Base-by-base conservation (phyloP, 1,140 invertebrate species). In the Trachymyrmex septentrionalis region DNA sequence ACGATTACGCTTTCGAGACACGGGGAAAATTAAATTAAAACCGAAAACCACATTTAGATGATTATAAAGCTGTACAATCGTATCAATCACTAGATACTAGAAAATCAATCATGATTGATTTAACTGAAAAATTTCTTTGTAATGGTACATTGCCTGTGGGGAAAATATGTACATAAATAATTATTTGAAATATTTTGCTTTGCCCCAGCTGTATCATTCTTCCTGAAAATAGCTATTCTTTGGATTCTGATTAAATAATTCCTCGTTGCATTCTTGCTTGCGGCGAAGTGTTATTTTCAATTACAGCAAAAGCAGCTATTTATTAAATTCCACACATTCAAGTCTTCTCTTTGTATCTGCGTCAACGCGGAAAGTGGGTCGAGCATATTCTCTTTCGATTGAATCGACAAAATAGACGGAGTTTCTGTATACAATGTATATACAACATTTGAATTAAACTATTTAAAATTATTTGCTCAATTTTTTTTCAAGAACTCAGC, bases 281-380 rank as follows among this genome's bases (percentile, higher is more conserved):
- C 27, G 80, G 80, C 80, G 27, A 84, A 75, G 55, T 75, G 69
- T 84, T 84, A 73, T 84, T 84, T 84, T 84, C 80, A 75, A 84
- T 84, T 84, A 84, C 55, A 61, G 55, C 71, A 55, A 71, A 55
- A 84, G 55, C 80, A 55, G 55, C 55, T 84, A 73, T 84, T 84
- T 84, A 84, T 84, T 84, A 84, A 84, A 84, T 84, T 75, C 69
- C 69, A 84, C 55, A 84, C 80, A 61, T 84, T 84, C 57, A 75
- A 59, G 44, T 27, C 21, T 24, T 48, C 55, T 61, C 55, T 75
- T 84, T 84, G 55, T 50, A 34, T 48, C 7, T 72, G 55, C 80
- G 57, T 61, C 55, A 73, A 73, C 21, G 27, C 19, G 27, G 55
- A 61, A 84, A 84, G 55, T 84, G 14, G 67, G 69, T 73, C 80